phyloP scores from a whole-genome alignment of 2,113 vertebrate species.

The Macroglossus sobrinus region DNA sequence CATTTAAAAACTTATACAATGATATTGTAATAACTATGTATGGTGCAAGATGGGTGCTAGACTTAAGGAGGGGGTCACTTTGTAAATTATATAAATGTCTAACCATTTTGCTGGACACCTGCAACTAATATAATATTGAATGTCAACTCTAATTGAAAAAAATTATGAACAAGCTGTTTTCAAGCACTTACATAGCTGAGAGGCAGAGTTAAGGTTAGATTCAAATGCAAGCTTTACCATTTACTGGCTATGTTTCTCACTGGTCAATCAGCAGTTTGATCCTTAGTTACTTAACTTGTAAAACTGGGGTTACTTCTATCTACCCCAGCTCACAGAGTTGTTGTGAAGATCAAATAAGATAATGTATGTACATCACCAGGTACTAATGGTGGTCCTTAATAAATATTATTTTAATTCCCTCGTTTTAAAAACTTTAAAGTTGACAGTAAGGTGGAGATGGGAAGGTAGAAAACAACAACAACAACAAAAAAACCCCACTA shows the following conservation, averaged over 20 bases:
- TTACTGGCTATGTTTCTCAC: not conserved
- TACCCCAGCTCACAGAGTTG: not conserved
- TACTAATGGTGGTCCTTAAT: not conserved
- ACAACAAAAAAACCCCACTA: not conserved
- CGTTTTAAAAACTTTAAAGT: slow-evolving; percentile 3
- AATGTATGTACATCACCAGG: not conserved
- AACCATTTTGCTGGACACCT: too few relatives aligned
- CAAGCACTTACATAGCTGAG: not conserved
- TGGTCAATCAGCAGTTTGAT: not conserved
- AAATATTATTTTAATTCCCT: not conserved
- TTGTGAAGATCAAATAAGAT: not conserved
- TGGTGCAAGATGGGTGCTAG: too few relatives aligned
- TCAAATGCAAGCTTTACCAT: not conserved
- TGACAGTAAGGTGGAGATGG: not conserved
- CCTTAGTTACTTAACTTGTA: not conserved
- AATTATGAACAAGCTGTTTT: not conserved
- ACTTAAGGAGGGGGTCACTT: too few relatives aligned
- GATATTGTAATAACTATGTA: too few relatives aligned
- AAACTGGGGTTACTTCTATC: not conserved
- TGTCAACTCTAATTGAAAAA: not conserved
- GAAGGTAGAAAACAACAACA: not conserved
- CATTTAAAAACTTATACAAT: not conserved
- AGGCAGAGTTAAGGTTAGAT: not conserved
- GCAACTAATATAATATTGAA: too few relatives aligned
- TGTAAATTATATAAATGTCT: too few relatives aligned